A percentile compares a stretch with the other conserved stretches of the same genome.
Conservation (phyloP, 2,113 vertebrate species). For the Perca flavescens region DNA sequence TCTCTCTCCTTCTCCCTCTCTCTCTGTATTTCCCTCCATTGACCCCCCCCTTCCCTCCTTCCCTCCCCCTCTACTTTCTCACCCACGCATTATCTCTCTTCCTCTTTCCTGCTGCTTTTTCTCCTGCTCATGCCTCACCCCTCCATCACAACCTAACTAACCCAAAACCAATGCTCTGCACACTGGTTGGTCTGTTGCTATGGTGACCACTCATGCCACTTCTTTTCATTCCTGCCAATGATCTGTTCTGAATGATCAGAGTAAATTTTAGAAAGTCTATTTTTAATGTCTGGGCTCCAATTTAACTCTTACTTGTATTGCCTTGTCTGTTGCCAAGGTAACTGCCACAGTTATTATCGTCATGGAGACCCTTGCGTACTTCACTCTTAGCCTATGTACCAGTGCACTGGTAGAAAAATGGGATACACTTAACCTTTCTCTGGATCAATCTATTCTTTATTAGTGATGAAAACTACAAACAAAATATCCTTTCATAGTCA, state of each 20-base stretch:
- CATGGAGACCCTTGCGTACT: conserved; percentile 23
- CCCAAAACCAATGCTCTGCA: conserved; percentile 1
- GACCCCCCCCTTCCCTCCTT: background rate
- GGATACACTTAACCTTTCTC: background rate
- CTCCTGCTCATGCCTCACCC: conserved; percentile 48
- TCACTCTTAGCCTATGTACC: background rate
- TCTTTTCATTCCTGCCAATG: conserved; percentile 26
- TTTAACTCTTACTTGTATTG: conserved; percentile 33
- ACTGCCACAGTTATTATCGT: conserved; percentile 39
- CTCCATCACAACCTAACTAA: conserved; percentile 32
- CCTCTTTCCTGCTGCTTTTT: conserved; percentile 58
- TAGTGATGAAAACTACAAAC: background rate
- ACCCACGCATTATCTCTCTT: conserved; percentile 32
- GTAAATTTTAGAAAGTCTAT: conserved; percentile 62
- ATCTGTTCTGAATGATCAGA: conserved; percentile 25
- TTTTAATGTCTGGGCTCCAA: conserved; percentile 45
- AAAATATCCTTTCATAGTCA: background rate
- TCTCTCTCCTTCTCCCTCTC: conserved; percentile 38
- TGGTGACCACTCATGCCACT: conserved; percentile 36
- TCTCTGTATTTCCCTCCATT: conserved; percentile 55
- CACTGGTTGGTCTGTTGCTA: conserved; percentile 54
- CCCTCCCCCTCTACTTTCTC: background rate
- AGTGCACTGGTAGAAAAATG: background rate
- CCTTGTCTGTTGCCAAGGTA: conserved; percentile 69
- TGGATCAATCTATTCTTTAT: background rate